Evolutionary conservation across 2,888 invertebrate species (phyloP).

Genomic region (Caenorhabditis sp.): DNA sequence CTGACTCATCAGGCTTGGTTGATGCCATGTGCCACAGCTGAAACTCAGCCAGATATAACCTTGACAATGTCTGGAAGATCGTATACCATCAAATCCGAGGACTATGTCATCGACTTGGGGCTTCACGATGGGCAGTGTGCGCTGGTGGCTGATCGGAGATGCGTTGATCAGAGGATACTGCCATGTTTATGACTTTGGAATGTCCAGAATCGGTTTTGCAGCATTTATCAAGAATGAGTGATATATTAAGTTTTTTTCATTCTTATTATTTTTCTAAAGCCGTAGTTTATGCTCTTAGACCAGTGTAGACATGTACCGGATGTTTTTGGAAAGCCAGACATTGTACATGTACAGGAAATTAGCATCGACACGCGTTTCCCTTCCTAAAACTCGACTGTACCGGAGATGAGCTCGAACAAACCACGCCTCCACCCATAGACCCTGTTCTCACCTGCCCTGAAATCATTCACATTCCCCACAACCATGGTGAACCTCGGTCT

Average conservation of each 20-base stretch:
- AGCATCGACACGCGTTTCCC: no score
- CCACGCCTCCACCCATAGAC: no score
- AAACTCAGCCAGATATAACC: slow-evolving; percentile 67
- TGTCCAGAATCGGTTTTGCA: slow-evolving; percentile 61
- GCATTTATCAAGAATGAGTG: neutral
- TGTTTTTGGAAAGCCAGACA: no score
- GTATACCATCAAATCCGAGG: slow-evolving; percentile 72
- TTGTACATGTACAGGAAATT: no score
- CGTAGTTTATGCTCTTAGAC: no score
- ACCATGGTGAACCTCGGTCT: neutral
- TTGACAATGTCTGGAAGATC: slow-evolving; percentile 71
- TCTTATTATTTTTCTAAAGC: no score
- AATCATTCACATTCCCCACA: no score
- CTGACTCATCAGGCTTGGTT: slow-evolving; percentile 63
- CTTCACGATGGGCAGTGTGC: slow-evolving; percentile 65
- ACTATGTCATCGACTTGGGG: slow-evolving; percentile 77
- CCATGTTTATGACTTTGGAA: slow-evolving; percentile 62
- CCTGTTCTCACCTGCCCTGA: no score
- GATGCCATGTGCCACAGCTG: slow-evolving; percentile 67
- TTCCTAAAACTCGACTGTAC: no score
- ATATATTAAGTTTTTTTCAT: no score
- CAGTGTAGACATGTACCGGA: no score
- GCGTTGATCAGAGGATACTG: slow-evolving; percentile 69
- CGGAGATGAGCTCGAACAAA: no score
- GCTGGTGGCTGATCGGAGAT: slow-evolving; percentile 70